These are phyloP conservation scores for Andrena marginata DNA, from an alignment of 2,888 invertebrate genomes.

Conservation along the genomic window DNA sequence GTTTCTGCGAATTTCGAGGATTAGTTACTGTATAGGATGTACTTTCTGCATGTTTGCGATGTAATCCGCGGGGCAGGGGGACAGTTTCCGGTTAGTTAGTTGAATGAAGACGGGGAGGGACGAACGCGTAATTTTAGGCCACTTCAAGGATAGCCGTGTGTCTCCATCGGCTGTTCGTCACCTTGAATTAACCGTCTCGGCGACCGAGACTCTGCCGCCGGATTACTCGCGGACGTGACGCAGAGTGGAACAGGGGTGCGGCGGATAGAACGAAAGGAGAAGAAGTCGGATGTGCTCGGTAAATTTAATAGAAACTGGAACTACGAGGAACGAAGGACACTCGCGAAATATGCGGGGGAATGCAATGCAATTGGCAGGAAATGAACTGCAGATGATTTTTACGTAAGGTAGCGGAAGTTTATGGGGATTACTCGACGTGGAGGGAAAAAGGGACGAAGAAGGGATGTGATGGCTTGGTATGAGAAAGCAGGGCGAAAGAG, in stretches of 20 bases:
- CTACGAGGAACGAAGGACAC: too few species aligned
- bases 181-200: conserved; percentile 66
- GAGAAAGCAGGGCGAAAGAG: conserved; percentile 59
- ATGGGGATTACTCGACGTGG: not conserved
- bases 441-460: not conserved
- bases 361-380: conserved; percentile 23
- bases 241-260: not conserved
- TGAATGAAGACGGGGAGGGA: conserved; percentile 12
- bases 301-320: too few species aligned
- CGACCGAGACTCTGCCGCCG: conserved; percentile 18
- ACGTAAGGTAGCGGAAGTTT: conserved; percentile 16
- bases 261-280: conserved; percentile 31
- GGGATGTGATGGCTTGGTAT: not conserved
- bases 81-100: conserved; percentile 28
- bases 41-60: too few species aligned
- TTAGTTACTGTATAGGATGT: too few species aligned
- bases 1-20: too few species aligned
- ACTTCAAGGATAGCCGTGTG: conserved; percentile 51
- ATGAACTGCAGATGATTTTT: conserved; percentile 35
- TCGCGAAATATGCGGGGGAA: not conserved
- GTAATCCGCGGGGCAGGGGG: not conserved
- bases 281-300: conserved; percentile 1
- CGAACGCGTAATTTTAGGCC: conserved; percentile 61
- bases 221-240: conserved; percentile 37
- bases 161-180: conserved; percentile 65